phyloP scores from a whole-genome alignment of 1,140 invertebrate genomes.

The Camponotus floridanus region DNA sequence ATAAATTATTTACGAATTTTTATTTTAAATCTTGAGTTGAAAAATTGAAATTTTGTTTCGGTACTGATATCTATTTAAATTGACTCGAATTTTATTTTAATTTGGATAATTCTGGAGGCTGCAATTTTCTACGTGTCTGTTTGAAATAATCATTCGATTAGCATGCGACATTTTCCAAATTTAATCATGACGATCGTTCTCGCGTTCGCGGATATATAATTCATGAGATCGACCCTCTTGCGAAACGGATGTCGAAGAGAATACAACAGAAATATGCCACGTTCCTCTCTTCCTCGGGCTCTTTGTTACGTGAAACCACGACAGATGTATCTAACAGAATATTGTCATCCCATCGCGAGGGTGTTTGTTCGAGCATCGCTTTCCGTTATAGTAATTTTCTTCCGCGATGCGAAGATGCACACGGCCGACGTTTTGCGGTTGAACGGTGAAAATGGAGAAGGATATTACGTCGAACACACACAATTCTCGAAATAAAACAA shows the following conservation, averaged over 20 bases:
- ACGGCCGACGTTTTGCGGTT: background rate
- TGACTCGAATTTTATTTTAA: background rate
- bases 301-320: constrained; percentile 58
- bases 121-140: background rate
- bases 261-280: constrained; percentile 22
- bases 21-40: background rate
- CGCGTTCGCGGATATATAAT: constrained; percentile 26
- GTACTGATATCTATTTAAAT: background rate
- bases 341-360: constrained; percentile 51
- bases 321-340: constrained; percentile 59
- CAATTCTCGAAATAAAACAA: constrained; percentile 55
- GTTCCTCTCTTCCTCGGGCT: background rate
- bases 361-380: constrained; percentile 45
- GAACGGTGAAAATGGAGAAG: constrained; percentile 8
- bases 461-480: background rate
- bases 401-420: background rate
- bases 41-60: constrained; percentile 4
- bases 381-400: constrained; percentile 7
- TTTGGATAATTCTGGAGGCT: background rate
- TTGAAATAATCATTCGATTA: constrained; percentile 29
- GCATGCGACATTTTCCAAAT: background rate
- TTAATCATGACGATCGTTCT: constrained; percentile 48
- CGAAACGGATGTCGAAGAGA: background rate
- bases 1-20: background rate
- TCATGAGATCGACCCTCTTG: background rate